A percentile compares a stretch with the other conserved stretches of the same genome.
phyloP scores from a whole-genome alignment of 2,797 vertebrate genomes.

The Hydrolagus colliei region DNA sequence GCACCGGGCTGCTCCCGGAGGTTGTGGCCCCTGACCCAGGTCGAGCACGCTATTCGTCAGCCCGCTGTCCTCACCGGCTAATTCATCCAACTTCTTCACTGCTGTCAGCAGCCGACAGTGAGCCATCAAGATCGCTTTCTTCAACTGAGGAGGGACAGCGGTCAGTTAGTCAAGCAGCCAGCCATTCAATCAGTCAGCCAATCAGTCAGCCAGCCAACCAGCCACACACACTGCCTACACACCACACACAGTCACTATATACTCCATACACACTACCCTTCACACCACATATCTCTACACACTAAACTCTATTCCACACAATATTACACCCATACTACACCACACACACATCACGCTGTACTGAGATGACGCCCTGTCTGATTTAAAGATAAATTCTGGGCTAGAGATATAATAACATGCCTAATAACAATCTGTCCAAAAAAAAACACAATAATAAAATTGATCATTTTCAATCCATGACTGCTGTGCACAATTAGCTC shows the following conservation, averaged over 20 bases:
- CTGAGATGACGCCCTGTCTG: too few species aligned
- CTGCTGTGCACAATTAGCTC: too few species aligned
- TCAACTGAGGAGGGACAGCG: not conserved
- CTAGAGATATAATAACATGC: too few species aligned
- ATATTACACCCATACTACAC: not conserved
- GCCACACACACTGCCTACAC: not conserved
- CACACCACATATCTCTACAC: too few species aligned
- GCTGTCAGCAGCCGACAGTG: slow-evolving; percentile 7
- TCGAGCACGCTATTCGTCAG: not conserved
- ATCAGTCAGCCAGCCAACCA: too few species aligned
- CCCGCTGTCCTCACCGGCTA: not conserved
- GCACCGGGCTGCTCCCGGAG: too few species aligned
- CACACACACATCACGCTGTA: not conserved
- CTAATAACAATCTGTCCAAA: too few species aligned
- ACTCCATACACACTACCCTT: not conserved
- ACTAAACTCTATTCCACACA: not conserved
- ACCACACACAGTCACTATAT: not conserved
- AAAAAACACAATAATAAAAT: too few species aligned
- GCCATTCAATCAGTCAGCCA: too few species aligned
- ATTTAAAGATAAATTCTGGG: too few species aligned
- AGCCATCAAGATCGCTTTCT: not conserved
- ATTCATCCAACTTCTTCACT: not conserved
- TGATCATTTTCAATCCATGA: too few species aligned
- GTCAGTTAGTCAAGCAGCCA: not conserved
- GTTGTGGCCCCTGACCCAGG: not conserved